A percentile compares a stretch with the other conserved stretches of the same genome.
phyloP scores from a whole-genome alignment of 2,797 vertebrate species.

The Betta splendens region DNA sequence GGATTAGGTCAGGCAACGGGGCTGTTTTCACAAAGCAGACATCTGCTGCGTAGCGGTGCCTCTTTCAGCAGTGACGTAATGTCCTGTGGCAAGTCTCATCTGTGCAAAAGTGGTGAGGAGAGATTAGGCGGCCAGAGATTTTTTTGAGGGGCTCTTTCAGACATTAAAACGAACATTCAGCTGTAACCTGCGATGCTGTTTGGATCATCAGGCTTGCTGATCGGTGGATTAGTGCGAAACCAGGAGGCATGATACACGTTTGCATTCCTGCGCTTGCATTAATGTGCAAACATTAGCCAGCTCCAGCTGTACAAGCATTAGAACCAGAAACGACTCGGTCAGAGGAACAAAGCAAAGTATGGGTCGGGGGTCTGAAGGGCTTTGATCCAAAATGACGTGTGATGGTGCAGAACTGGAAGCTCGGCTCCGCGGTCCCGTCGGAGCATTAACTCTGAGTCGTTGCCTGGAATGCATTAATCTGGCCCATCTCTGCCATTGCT shows the following conservation, averaged over 20 bases:
- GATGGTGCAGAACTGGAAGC: conserved; percentile 58
- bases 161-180: neutral
- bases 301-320: no score
- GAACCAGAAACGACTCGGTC: neutral
- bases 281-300: neutral
- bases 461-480: conserved; percentile 64
- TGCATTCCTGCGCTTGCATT: neutral
- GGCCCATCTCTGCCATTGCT: conserved; percentile 44
- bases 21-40: conserved; percentile 78
- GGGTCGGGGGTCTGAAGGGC: conserved; percentile 12
- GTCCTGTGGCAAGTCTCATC: conserved; percentile 47
- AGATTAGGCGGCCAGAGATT: conserved; percentile 31
- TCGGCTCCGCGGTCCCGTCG: conserved; percentile 50
- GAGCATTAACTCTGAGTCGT: conserved; percentile 41
- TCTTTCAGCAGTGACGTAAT: conserved; percentile 75
- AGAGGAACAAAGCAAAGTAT: neutral
- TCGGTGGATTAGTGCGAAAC: neutral
- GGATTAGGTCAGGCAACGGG: conserved; percentile 67
- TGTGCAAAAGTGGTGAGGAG: conserved; percentile 15
- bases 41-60: conserved; percentile 74
- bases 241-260: neutral
- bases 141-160: no score
- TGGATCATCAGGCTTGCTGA: neutral
- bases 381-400: conserved; percentile 46
- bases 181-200: neutral